phyloP scores from a whole-genome alignment of 2,888 invertebrate genomes.

The Hyles lineata region DNA sequence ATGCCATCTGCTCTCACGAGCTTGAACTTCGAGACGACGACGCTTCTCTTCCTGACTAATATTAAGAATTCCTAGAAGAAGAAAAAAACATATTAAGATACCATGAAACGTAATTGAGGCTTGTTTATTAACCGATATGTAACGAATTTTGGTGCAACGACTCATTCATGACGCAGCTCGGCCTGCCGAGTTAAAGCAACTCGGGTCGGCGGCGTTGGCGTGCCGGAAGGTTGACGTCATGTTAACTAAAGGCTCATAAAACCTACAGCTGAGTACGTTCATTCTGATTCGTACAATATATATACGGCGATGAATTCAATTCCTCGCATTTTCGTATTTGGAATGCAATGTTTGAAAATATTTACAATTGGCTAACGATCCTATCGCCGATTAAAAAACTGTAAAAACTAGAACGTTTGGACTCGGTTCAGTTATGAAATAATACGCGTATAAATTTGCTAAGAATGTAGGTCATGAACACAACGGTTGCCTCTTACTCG shows the following conservation, averaged over 20 bases:
- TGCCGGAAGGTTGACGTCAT: constrained; percentile 75
- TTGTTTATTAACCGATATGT: neutral
- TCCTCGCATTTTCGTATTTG: neutral
- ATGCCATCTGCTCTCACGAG: constrained; percentile 90
- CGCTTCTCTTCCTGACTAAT: constrained; percentile 87
- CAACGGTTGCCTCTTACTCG: constrained; percentile 74
- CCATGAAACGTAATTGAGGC: constrained; percentile 50
- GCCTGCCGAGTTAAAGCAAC: constrained; percentile 60
- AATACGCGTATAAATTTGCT: constrained; percentile 65
- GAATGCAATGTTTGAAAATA: neutral
- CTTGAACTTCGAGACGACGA: constrained; percentile 88
- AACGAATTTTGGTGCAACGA: constrained; percentile 39
- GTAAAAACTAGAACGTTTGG: constrained; percentile 53
- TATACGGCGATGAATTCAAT: neutral
- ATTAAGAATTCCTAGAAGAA: constrained; percentile 85
- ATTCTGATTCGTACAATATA: constrained; percentile 52
- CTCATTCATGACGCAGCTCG: constrained; percentile 67
- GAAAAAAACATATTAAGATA: constrained; percentile 44
- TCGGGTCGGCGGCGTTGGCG: constrained; percentile 48
- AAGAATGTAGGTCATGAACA: constrained; percentile 78
- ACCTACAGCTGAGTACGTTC: constrained; percentile 70
- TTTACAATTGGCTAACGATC: neutral
- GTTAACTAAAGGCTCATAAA: constrained; percentile 61
- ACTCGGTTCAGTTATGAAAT: constrained; percentile 64
- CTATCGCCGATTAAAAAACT: constrained; percentile 43